Conservation (phyloP, 2,113 vertebrate species). For the Neotoma lepida region DNA sequence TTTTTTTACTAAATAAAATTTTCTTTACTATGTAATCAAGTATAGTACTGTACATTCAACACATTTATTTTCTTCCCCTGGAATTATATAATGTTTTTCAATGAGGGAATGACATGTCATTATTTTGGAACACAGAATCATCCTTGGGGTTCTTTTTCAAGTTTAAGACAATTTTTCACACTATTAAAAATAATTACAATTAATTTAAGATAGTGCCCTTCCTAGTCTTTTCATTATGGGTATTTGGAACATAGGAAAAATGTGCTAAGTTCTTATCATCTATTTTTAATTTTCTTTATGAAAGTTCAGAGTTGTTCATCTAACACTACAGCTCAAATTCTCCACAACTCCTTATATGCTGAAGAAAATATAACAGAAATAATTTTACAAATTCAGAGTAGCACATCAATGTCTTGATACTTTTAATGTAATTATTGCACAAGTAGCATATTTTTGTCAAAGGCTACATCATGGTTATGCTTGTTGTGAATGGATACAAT, state of each 20-base stretch:
- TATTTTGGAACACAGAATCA: not conserved
- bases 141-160: not conserved
- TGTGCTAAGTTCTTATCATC: not conserved
- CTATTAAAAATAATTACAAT: not conserved
- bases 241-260: slow-evolving; percentile 9
- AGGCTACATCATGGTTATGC: not conserved
- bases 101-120: not conserved
- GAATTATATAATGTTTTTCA: not conserved
- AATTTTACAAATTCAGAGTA: slow-evolving; percentile 8
- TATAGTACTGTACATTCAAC: not conserved
- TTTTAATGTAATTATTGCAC: not conserved
- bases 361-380: slow-evolving; percentile 32
- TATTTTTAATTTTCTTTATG: not conserved
- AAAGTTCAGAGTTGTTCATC: not conserved
- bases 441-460: not conserved
- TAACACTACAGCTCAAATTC: not conserved
- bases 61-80: not conserved
- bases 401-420: not conserved
- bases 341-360: not conserved
- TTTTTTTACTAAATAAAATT: not conserved
- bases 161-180: slow-evolving; percentile 1
- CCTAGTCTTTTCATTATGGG: not conserved
- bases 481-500: not conserved
- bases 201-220: slow-evolving; percentile 5
- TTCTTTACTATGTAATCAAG: not conserved